Evolutionary conservation across 2,888 invertebrate species (phyloP).

Genomic region (Orthosia cruda): DNA sequence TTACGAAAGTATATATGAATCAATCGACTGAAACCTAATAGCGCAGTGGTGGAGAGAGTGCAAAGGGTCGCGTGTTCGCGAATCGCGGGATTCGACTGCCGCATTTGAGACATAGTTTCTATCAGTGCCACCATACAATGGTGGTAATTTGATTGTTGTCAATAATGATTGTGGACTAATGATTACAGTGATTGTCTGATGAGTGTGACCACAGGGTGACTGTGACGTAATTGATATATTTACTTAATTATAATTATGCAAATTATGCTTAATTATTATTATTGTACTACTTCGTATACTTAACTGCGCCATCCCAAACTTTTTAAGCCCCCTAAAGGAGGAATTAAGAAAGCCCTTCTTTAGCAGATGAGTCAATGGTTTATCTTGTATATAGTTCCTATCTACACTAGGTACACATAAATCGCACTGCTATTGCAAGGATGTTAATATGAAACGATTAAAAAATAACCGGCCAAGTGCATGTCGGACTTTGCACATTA

Average conservation of each 20-base stretch:
- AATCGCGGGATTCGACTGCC: constrained; percentile 8
- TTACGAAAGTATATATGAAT: neutral
- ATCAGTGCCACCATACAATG: neutral
- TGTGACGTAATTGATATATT: neutral
- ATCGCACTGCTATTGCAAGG: neutral
- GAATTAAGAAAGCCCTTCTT: neutral
- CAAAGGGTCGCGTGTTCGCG: neutral
- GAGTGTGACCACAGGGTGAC: neutral
- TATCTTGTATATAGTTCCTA: neutral
- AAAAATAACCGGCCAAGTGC: too few species aligned
- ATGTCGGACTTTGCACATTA: too few species aligned
- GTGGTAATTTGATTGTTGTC: constrained; percentile 14
- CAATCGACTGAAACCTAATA: constrained; percentile 3
- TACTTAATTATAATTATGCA: neutral
- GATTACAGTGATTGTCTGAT: neutral
- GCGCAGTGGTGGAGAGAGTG: constrained; percentile 13
- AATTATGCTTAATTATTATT: too few species aligned
- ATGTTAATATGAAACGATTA: neutral
- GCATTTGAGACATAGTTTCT: neutral
- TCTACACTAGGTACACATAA: neutral
- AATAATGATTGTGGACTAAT: constrained; percentile 6
- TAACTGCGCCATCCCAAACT: neutral
- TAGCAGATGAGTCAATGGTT: neutral
- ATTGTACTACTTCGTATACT: neutral
- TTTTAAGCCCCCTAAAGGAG: neutral